Percentiles rank a stretch among this genome's conserved stretches.
phyloP scores from a whole-genome alignment of 2,797 vertebrate genomes.

The Clarias laeviceps region DNA sequence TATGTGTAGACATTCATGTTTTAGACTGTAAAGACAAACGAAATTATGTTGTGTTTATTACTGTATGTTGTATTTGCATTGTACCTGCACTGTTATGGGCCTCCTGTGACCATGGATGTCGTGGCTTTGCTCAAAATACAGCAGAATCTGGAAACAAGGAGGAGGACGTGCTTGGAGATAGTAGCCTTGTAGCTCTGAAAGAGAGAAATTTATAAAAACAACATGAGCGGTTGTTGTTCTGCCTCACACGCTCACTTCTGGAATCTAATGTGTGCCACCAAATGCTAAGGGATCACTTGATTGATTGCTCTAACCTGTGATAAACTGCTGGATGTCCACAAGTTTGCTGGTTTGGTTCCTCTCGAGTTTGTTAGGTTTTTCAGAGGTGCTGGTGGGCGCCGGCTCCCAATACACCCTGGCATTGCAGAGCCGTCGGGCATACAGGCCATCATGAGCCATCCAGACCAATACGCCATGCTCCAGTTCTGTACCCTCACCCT shows the following conservation, averaged over 20 bases:
- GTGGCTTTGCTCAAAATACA: conserved; percentile 91
- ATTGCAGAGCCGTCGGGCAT: conserved; percentile 88
- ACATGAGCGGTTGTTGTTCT: neutral
- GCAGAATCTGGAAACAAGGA: conserved; percentile 84
- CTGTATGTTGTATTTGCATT: neutral
- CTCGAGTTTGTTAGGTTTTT: conserved; percentile 90
- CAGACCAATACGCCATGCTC: conserved; percentile 88
- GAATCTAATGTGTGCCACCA: conserved; percentile 2
- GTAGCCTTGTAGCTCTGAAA: conserved; percentile 86
- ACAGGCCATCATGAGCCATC: conserved; percentile 91
- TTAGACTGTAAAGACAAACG: neutral
- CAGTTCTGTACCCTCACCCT: conserved; percentile 62
- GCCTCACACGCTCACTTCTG: neutral
- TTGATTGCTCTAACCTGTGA: conserved; percentile 78
- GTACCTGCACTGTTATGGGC: conserved; percentile 89
- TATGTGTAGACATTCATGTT: neutral
- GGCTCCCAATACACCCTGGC: conserved; percentile 93
- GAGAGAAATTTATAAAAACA: neutral
- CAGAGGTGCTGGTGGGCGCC: conserved; percentile 77
- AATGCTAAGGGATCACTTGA: neutral
- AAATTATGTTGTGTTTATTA: too few relatives aligned
- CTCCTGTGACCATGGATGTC: conserved; percentile 86
- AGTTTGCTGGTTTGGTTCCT: conserved; percentile 87
- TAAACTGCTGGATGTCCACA: conserved; percentile 90
- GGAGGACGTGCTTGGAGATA: conserved; percentile 83